A percentile compares a stretch with the other conserved stretches of the same genome.
Conservation (phyloP, 2,888 invertebrate species). For the Scaptomyza tumidula region DNA sequence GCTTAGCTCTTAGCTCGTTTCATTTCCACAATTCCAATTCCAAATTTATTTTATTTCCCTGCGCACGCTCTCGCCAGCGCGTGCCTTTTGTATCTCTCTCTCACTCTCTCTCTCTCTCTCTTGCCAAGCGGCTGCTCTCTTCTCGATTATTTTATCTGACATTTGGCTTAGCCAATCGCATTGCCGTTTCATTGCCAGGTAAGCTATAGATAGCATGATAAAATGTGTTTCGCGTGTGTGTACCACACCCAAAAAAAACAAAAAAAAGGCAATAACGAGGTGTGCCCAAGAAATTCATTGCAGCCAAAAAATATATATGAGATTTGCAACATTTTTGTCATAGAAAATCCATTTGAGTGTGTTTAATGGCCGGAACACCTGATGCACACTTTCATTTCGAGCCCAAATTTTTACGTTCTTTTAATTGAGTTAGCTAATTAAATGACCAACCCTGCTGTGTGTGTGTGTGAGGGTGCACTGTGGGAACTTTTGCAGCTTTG, state of each 20-base stretch:
- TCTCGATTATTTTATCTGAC: slow-evolving; percentile 71
- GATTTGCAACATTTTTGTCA: slow-evolving; percentile 1
- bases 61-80: slow-evolving; percentile 64
- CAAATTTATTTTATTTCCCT: slow-evolving; percentile 60
- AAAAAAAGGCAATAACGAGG: slow-evolving; percentile 44
- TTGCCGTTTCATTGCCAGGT: slow-evolving; percentile 74
- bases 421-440: slow-evolving; percentile 78
- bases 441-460: slow-evolving; percentile 48
- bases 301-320: not conserved
- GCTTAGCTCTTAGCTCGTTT: slow-evolving; percentile 52
- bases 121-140: slow-evolving; percentile 40
- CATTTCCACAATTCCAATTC: slow-evolving; percentile 61
- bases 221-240: too few species aligned
- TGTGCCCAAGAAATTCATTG: slow-evolving; percentile 30
- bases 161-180: slow-evolving; percentile 68
- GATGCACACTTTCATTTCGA: slow-evolving; percentile 43
- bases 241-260: slow-evolving; percentile 62
- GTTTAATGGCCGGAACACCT: slow-evolving; percentile 68
- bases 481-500: slow-evolving; percentile 73
- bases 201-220: too few species aligned
- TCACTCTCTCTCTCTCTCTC: slow-evolving; percentile 30
- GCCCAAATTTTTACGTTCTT: slow-evolving; percentile 68
- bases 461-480: slow-evolving; percentile 39
- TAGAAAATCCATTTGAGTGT: slow-evolving; percentile 14
- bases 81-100: slow-evolving; percentile 21